Conservation (phyloP, 2,888 invertebrate species). For the Cheilosia vulpina region DNA sequence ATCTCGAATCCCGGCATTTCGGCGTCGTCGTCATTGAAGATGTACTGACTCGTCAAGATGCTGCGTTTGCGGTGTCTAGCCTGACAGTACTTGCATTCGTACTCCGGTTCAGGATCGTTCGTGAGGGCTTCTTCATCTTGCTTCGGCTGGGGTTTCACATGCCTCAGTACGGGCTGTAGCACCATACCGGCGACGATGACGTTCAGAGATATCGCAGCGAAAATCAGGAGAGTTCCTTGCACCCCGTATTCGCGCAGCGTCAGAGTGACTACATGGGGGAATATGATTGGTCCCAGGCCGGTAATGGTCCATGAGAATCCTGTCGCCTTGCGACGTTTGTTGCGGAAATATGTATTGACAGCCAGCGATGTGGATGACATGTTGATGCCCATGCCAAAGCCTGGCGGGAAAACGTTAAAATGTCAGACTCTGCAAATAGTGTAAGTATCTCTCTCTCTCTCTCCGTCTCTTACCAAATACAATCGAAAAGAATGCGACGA, state of each 20-base stretch:
- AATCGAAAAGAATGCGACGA: conserved; percentile 87
- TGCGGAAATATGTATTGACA: conserved; percentile 89
- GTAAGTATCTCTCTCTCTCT: conserved; percentile 66
- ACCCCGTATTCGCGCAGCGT: conserved; percentile 87
- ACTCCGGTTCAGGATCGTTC: conserved; percentile 76
- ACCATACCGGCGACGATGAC: conserved; percentile 87
- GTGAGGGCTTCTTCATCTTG: conserved; percentile 39
- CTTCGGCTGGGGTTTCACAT: conserved; percentile 84
- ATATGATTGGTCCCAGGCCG: conserved; percentile 89
- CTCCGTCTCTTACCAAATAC: conserved; percentile 86
- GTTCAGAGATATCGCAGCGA: conserved; percentile 87
- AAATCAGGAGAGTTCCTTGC: conserved; percentile 88
- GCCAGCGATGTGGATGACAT: conserved; percentile 89
- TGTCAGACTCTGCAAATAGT: background rate
- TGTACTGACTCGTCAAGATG: conserved; percentile 81
- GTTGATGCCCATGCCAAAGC: conserved; percentile 86
- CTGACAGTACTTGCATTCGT: conserved; percentile 81
- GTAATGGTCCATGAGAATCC: conserved; percentile 90
- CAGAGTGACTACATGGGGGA: conserved; percentile 88
- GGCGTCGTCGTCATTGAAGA: conserved; percentile 86
- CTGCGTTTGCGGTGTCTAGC: conserved; percentile 79
- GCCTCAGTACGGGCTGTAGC: conserved; percentile 90
- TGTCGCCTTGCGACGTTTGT: conserved; percentile 88
- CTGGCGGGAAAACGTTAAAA: conserved; percentile 48
- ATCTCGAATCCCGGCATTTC: conserved; percentile 87